Evolutionary conservation across 1,140 invertebrate genomes (phyloP), one percentile per base, ranked within the genome.

Genomic region (Tetragnatha versicolor): DNA sequence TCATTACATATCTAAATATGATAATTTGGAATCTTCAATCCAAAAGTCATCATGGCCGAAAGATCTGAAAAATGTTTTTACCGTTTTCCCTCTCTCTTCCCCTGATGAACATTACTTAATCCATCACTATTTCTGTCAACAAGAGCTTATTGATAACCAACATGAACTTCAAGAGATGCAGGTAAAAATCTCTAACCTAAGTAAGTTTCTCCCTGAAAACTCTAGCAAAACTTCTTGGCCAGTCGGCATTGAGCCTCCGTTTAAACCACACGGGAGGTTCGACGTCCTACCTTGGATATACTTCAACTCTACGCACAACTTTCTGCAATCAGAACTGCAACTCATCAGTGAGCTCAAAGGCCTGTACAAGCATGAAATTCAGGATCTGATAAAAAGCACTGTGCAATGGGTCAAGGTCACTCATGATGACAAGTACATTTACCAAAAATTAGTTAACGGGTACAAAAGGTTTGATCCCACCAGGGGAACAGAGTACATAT

Each of bases 401-500:
- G 17, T 60, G 7, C 29, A 81, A 22, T 82, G 80, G 80, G 17
- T 79, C 14, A 76, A 49, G 51, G 25, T 33, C 6, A 77, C 47
- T 84, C 87, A 53, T 83, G 49, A 90, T 85, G 89, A 92, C 81
- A 87, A 87, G 90, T 80, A 86, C 87, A 29, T 88, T 89, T 12
- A 83, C 89, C 17, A 85, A 88, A 20, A 88, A 88, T 85, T 87
- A 92, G 6, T 86, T 88, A 55, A 94, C 94, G 94, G 93, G 1
- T 96, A 97, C 82, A 88, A 90, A 81, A 89, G 90, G 82, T 96
- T 95, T 86, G 94, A 97, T 87, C 91, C 94, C 9, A 92, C 93
- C 0, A 87, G 93, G 82, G 95, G 95, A 51, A 91, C 96, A 89
- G 93, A 94, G 84, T 98, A 97, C 85, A 90, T 92, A 60, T 83